phyloP scores from a whole-genome alignment of 2,113 vertebrate species.

The Sapajus apella region DNA sequence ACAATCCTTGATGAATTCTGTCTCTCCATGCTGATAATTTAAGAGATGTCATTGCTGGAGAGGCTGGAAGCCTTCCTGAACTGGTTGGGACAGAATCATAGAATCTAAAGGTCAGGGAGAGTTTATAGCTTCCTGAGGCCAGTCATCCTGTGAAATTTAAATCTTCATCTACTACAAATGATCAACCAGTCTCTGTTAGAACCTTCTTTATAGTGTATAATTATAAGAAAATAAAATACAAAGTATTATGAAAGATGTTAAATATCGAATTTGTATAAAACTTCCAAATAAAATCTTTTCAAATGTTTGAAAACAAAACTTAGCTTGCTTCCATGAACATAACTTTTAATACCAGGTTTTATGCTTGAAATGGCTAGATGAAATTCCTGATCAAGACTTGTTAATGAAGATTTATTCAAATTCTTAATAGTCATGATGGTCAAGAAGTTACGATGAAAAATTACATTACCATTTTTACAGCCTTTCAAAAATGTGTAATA shows the following conservation, averaged over 20 bases:
- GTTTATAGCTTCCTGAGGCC: background rate
- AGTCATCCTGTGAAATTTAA: background rate
- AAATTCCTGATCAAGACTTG: background rate
- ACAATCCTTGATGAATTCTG: background rate
- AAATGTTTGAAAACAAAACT: background rate
- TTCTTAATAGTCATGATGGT: background rate
- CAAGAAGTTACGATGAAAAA: background rate
- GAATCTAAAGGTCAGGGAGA: background rate
- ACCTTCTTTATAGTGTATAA: background rate
- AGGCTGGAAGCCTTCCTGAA: background rate
- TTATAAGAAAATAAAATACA: constrained; percentile 34
- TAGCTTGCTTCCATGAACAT: constrained; percentile 3
- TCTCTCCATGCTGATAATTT: background rate
- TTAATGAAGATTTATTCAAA: background rate
- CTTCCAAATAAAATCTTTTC: background rate
- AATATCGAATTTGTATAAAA: background rate
- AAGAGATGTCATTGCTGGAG: background rate
- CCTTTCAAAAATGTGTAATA: background rate
- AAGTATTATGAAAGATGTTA: background rate
- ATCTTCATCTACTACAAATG: background rate
- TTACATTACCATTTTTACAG: background rate
- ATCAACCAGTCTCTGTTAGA: background rate
- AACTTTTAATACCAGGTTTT: background rate
- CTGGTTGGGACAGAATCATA: background rate
- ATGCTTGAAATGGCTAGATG: background rate